Evolutionary conservation across 1,140 invertebrate species (phyloP), one percentile per base, ranked within the genome.

Genomic region (Rhizoglyphus robini): DNA sequence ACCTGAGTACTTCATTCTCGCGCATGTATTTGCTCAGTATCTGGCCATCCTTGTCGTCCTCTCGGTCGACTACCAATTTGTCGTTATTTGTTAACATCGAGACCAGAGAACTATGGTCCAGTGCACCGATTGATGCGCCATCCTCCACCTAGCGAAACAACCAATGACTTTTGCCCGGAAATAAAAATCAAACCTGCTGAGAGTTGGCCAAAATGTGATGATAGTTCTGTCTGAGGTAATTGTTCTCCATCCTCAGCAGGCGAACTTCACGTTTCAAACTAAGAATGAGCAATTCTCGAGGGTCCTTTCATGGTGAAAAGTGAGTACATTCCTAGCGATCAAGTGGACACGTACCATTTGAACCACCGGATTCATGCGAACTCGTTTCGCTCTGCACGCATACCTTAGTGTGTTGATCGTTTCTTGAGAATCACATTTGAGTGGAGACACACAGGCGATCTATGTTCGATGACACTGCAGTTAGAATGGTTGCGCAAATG

Each of bases 371-470:
- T 91, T 91, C 0, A 88, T 90, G 70, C 85, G 83, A 63, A 93
- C 92, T 72, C 84, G 84, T 76, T 91, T 92, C 0, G 89, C 88
- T 70, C 89, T 76, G 0, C 87, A 84, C 0, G 89, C 90, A 77
- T 92, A 93, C 15, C 88, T 78, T 2, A 97, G 78, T 0, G 94
- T 94, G 75, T 94, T 96, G 2, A 96, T 76, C 0, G 90, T 90
- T 77, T 97, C 94, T 67, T 83, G 86, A 65, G 87, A 78, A 74
- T 95, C 96, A 0, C 86, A 87, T 69, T 83, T 82, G 0, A 87
- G 85, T 18, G 89, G 88, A 0, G 90, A 90, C 65, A 91, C 84
- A 71, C 88, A 91, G 0, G 95, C 94, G 70, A 98, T 94, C 92
- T 89, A 75, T 57, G 77, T 41, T 41, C 36, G 36, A n/a, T n/a